Percentiles rank a stretch among this genome's conserved stretches.
Evolutionary conservation across 1,140 invertebrate genomes (phyloP).

Genomic region (Parapsyche elsis): DNA sequence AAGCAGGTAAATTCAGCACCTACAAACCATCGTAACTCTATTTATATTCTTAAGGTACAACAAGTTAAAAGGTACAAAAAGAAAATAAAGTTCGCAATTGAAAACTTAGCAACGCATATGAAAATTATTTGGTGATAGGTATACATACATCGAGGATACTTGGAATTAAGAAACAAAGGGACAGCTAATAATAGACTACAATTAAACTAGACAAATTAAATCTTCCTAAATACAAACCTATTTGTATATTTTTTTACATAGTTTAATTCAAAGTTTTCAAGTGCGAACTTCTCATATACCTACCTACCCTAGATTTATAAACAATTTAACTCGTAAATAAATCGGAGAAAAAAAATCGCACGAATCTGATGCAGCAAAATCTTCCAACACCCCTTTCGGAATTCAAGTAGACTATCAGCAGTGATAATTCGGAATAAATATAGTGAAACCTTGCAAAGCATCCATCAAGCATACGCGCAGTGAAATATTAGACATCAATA

Average conservation of each 20-base stretch:
- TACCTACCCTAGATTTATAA: slow-evolving; percentile 35
- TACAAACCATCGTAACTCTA: slow-evolving; percentile 4
- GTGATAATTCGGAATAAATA: neutral
- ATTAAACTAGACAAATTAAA: too few species aligned
- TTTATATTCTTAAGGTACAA: slow-evolving; percentile 2
- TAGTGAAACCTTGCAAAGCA: neutral
- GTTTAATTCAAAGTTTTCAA: neutral
- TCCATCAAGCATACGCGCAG: neutral
- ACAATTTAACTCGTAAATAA: slow-evolving; percentile 31
- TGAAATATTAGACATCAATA: neutral
- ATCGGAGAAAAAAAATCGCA: neutral
- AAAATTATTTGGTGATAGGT: too few species aligned
- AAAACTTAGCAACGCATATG: neutral
- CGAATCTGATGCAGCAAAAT: neutral
- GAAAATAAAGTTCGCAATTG: slow-evolving; percentile 15
- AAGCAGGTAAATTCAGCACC: slow-evolving; percentile 25
- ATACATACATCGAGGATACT: too few species aligned
- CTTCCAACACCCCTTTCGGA: neutral
- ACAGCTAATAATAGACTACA: too few species aligned
- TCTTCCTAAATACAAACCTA: too few species aligned
- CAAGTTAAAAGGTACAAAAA: neutral
- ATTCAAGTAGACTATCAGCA: neutral
- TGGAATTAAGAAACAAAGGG: too few species aligned
- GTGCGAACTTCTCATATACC: slow-evolving; percentile 14
- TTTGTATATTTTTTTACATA: too few species aligned